These are phyloP conservation scores for Scarus forsteni DNA, from an alignment of 2,797 vertebrate genomes.

Conservation along the genomic window DNA sequence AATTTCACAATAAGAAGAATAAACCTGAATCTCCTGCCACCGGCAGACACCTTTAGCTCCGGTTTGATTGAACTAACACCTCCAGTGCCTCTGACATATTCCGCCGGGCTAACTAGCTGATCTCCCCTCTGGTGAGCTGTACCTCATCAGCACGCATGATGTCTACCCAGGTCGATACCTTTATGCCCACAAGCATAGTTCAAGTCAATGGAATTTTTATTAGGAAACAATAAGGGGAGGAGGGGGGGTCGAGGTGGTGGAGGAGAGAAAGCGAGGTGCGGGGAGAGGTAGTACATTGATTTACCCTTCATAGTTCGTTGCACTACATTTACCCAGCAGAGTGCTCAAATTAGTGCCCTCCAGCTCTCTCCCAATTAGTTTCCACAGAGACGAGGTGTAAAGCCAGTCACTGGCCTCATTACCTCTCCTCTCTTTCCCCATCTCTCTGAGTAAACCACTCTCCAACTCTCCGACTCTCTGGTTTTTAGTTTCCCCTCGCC, in stretches of 20 bases:
- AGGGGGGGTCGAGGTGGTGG: slow-evolving; percentile 34
- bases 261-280: slow-evolving; percentile 62
- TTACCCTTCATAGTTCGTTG: slow-evolving; percentile 87
- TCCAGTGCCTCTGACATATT: slow-evolving; percentile 2
- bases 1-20: too few species aligned
- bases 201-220: slow-evolving; percentile 82
- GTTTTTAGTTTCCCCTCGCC: slow-evolving; percentile 37
- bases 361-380: slow-evolving; percentile 88
- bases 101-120: slow-evolving; percentile 30
- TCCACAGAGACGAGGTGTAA: slow-evolving; percentile 86
- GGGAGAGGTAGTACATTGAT: slow-evolving; percentile 83
- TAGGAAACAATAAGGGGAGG: slow-evolving; percentile 72
- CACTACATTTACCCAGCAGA: slow-evolving; percentile 87
- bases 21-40: slow-evolving; percentile 1
- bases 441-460: slow-evolving; percentile 46
- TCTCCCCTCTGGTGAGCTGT: slow-evolving; percentile 48
- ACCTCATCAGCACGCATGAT: slow-evolving; percentile 64
- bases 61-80: slow-evolving; percentile 26
- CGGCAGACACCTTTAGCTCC: slow-evolving; percentile 6
- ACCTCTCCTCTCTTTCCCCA: slow-evolving; percentile 71
- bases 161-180: slow-evolving; percentile 67
- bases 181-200: slow-evolving; percentile 65
- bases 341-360: slow-evolving; percentile 87
- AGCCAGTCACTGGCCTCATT: slow-evolving; percentile 88
- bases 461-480: slow-evolving; percentile 47